phyloP scores from a whole-genome alignment of 92 coral and sea anemone species.

The Diadumene lineata region DNA sequence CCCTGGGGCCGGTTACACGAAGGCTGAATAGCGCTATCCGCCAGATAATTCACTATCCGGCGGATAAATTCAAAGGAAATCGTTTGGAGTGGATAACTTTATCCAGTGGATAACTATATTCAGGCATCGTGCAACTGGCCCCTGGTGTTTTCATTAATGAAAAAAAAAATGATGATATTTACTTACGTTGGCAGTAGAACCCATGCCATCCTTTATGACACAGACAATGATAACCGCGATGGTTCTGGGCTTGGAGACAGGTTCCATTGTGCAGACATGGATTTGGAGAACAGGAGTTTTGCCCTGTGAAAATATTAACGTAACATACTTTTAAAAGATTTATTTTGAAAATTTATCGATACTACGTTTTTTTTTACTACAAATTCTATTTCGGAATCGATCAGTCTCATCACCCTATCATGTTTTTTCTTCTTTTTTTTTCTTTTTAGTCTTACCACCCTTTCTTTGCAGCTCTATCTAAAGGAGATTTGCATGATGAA shows the following conservation, averaged over 20 bases:
- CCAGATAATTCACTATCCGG: too few relatives aligned
- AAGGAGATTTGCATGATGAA: too few relatives aligned
- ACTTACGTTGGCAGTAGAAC: constrained; percentile 91
- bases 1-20: too few relatives aligned
- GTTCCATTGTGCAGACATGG: constrained; percentile 87
- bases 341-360: background rate
- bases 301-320: constrained; percentile 41
- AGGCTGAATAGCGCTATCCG: too few relatives aligned
- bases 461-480: too few relatives aligned
- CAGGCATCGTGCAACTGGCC: too few relatives aligned
- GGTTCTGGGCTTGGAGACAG: constrained; percentile 81
- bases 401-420: background rate
- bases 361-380: background rate
- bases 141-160: too few relatives aligned
- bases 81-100: too few relatives aligned
- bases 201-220: constrained; percentile 95
- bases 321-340: background rate
- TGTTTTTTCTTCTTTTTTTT: too few relatives aligned
- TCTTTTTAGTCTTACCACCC: background rate
- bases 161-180: too few relatives aligned
- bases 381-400: background rate
- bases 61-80: too few relatives aligned
- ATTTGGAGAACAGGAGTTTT: constrained; percentile 79
- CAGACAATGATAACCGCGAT: constrained; percentile 92
- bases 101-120: too few relatives aligned